Evolutionary conservation across 1,140 invertebrate species (phyloP).

Genomic region (Euwallacea similis): DNA sequence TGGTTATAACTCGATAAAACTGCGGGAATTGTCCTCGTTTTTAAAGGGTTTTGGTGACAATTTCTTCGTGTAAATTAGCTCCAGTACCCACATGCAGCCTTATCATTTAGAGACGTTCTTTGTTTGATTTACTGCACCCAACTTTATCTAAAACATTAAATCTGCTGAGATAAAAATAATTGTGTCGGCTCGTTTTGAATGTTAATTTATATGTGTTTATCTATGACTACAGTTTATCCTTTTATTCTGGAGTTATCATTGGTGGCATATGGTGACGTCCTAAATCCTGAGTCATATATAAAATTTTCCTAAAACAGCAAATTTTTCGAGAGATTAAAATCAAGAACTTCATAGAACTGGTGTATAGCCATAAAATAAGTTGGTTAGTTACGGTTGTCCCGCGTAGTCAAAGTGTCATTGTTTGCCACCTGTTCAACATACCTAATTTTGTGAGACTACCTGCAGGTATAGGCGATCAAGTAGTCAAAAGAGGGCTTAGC

Average conservation of each 20-base stretch:
- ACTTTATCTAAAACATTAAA: conserved; percentile 41
- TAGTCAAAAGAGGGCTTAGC: too few species aligned
- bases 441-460: too few species aligned
- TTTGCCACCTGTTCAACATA: too few species aligned
- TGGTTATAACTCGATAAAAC: conserved; percentile 23
- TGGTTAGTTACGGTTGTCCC: too few species aligned
- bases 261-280: conserved; percentile 29
- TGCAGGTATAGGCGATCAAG: too few species aligned
- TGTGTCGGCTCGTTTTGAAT: conserved; percentile 44
- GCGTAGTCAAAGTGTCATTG: too few species aligned
- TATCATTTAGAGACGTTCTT: background rate
- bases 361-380: too few species aligned
- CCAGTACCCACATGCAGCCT: too few species aligned
- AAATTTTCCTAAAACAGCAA: too few species aligned
- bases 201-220: conserved; percentile 36
- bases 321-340: too few species aligned
- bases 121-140: conserved; percentile 44
- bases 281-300: background rate
- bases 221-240: conserved; percentile 33
- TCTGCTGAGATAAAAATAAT: conserved; percentile 45
- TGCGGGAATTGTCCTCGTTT: background rate
- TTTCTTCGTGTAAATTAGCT: too few species aligned
- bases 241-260: conserved; percentile 38
- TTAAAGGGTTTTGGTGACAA: conserved; percentile 12
- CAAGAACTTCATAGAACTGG: too few species aligned